Percentiles rank a stretch among this genome's conserved stretches.
Evolutionary conservation across 2,113 vertebrate species (phyloP).

Genomic region (Trichomycterus rosablanca): DNA sequence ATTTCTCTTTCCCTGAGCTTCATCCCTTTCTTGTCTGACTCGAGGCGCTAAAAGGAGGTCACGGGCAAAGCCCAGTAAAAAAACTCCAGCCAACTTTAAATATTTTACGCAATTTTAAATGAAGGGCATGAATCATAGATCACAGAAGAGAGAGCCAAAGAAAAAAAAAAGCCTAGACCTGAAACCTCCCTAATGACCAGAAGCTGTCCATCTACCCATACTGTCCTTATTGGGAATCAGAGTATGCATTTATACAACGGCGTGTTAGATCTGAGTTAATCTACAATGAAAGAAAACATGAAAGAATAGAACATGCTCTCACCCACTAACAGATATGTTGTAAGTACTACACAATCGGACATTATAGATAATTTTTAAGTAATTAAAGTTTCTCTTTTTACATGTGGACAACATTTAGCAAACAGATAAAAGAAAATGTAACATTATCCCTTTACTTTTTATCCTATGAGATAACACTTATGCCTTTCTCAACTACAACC

Average conservation of each 20-base stretch:
- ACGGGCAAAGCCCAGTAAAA: slow-evolving; percentile 58
- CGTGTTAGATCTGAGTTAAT: slow-evolving; percentile 33
- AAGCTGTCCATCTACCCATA: slow-evolving; percentile 58
- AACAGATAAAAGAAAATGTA: not conserved
- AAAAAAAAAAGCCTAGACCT: slow-evolving; percentile 44
- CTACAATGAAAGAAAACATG: slow-evolving; percentile 3
- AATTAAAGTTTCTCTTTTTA: too few species aligned
- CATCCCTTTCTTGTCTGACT: slow-evolving; percentile 39
- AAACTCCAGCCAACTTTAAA: slow-evolving; percentile 68
- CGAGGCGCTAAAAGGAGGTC: slow-evolving; percentile 62
- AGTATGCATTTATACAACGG: slow-evolving; percentile 37
- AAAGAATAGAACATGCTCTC: slow-evolving; percentile 7
- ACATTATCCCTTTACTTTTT: too few species aligned
- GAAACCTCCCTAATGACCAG: slow-evolving; percentile 65
- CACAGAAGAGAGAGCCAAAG: slow-evolving; percentile 51
- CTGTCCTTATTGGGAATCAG: slow-evolving; percentile 45
- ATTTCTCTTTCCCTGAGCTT: slow-evolving; percentile 22
- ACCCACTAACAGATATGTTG: not conserved
- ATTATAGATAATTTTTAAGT: not conserved
- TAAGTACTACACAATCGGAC: not conserved
- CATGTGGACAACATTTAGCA: not conserved
- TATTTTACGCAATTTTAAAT: slow-evolving; percentile 75
- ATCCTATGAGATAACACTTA: not conserved
- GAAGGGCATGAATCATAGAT: slow-evolving; percentile 74
- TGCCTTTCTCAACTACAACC: not conserved